Conservation (phyloP, 1,140 invertebrate species). For the Penaeus indicus region DNA sequence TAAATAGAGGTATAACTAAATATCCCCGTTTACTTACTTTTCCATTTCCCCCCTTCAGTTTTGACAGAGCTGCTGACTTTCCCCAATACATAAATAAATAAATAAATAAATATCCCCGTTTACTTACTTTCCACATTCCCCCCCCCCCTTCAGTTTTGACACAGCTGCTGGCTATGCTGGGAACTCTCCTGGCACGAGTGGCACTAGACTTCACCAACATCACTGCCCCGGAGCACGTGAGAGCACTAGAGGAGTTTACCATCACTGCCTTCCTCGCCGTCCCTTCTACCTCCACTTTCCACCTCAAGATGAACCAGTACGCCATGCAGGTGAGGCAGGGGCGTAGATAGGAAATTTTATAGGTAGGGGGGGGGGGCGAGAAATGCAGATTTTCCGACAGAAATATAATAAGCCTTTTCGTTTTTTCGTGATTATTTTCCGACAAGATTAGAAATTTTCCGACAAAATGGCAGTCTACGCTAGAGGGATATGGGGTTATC, state of each 20-base stretch:
- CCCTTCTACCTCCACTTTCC: constrained; percentile 47
- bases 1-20: too few relatives aligned
- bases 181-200: neutral
- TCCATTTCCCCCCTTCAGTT: neutral
- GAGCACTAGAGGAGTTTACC: neutral
- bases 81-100: too few relatives aligned
- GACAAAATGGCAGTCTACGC: too few relatives aligned
- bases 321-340: constrained; percentile 33
- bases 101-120: too few relatives aligned
- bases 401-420: too few relatives aligned
- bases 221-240: constrained; percentile 4
- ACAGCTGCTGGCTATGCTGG: neutral
- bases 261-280: constrained; percentile 14
- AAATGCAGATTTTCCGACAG: too few relatives aligned
- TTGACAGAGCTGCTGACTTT: too few relatives aligned
- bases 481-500: too few relatives aligned
- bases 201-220: constrained; percentile 29
- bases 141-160: neutral
- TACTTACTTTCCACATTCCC: neutral
- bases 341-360: too few relatives aligned
- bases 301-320: constrained; percentile 4
- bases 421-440: too few relatives aligned
- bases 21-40: neutral
- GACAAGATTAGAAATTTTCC: too few relatives aligned
- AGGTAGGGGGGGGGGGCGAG: too few relatives aligned